Evolutionary conservation across 2,113 vertebrate species (phyloP).

Genomic region (Natator depressus): DNA sequence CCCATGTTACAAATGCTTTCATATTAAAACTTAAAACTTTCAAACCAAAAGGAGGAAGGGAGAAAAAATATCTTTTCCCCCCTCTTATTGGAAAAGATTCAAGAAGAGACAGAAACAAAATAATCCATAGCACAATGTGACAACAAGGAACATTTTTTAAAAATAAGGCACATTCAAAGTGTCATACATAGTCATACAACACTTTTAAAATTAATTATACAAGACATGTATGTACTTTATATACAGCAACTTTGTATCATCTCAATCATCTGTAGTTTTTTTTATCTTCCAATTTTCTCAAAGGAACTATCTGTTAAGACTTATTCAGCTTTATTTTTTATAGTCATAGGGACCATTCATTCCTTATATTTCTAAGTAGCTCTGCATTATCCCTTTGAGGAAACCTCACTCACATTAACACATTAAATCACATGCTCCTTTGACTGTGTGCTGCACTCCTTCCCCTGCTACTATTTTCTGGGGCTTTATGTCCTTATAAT

Average conservation of each 20-base stretch:
- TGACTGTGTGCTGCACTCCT: neutral
- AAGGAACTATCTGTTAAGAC: neutral
- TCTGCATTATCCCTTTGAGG: neutral
- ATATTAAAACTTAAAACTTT: constrained; percentile 12
- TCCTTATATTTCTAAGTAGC: neutral
- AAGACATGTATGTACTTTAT: neutral
- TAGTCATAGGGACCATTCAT: neutral
- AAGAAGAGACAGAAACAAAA: neutral
- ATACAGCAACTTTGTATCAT: neutral
- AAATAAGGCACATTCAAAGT: neutral
- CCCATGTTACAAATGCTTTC: neutral
- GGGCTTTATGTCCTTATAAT: neutral
- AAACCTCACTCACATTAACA: neutral
- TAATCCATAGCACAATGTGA: neutral
- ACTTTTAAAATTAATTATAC: neutral
- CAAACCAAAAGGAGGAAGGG: neutral
- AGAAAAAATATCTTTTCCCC: neutral
- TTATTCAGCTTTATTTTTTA: neutral
- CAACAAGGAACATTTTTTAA: neutral
- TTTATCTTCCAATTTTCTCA: neutral
- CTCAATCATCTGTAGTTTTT: neutral
- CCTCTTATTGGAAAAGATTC: neutral
- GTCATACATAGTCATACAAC: rapidly evolving
- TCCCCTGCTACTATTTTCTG: neutral
- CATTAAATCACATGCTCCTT: neutral